phyloP scores from a whole-genome alignment of 2,888 invertebrate genomes.

The Buathra laborator region DNA sequence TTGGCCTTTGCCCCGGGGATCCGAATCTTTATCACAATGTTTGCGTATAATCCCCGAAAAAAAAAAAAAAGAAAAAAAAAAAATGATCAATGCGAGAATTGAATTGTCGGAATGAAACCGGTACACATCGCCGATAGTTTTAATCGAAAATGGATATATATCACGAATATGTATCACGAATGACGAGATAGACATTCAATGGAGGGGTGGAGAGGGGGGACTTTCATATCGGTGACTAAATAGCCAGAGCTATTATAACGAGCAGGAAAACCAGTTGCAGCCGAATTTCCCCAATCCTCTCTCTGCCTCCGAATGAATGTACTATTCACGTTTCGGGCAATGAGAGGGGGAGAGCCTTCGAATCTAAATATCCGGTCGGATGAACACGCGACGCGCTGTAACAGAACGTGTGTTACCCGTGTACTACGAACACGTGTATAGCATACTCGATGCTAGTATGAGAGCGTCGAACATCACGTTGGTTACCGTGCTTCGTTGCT shows the following conservation, averaged over 20 bases:
- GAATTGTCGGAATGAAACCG: conserved; percentile 17
- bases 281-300: conserved; percentile 49
- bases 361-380: conserved; percentile 68
- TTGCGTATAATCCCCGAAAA: neutral
- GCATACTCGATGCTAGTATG: conserved; percentile 1
- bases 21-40: conserved; percentile 4
- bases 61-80: neutral
- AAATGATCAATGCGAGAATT: conserved; percentile 13
- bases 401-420: conserved; percentile 35
- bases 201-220: neutral
- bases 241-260: conserved; percentile 59
- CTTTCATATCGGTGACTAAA: conserved; percentile 52
- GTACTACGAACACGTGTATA: conserved; percentile 30
- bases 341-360: conserved; percentile 48
- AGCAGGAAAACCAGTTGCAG: conserved; percentile 43
- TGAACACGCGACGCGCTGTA: conserved; percentile 50
- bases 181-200: conserved; percentile 12
- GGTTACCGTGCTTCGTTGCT: conserved; percentile 39
- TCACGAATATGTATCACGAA: neutral
- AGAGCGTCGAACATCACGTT: conserved; percentile 39
- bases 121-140: neutral
- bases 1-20: neutral
- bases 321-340: conserved; percentile 49
- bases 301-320: conserved; percentile 31
- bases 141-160: neutral